These are phyloP conservation scores for Mimas tiliae DNA, from an alignment of 2,888 invertebrate species.

Conservation along the genomic window DNA sequence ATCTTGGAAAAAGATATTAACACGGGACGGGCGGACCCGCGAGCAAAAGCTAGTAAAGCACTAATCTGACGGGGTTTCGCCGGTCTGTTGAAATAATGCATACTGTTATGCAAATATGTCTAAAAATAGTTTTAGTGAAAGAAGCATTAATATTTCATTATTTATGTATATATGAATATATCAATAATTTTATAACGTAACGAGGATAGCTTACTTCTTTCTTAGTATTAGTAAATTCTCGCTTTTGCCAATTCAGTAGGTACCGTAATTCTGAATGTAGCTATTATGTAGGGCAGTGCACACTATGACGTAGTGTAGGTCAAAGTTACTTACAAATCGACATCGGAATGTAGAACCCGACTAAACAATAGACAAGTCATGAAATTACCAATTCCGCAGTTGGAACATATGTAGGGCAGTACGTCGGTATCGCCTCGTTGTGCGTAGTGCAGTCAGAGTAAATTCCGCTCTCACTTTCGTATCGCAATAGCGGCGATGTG, in stretches of 20 bases:
- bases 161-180: not conserved
- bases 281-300: too few species aligned
- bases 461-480: conserved; percentile 83
- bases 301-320: conserved; percentile 1
- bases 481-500: conserved; percentile 75
- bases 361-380: conserved; percentile 23
- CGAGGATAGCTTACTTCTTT: not conserved
- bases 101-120: not conserved
- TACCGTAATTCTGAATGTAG: too few species aligned
- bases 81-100: not conserved
- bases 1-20: too few species aligned
- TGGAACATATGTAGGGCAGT: conserved; percentile 65
- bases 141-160: not conserved
- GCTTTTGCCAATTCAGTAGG: not conserved
- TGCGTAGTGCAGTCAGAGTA: conserved; percentile 76
- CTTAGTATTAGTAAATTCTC: too few species aligned
- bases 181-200: not conserved
- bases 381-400: conserved; percentile 49
- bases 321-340: conserved; percentile 4
- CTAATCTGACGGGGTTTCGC: too few species aligned
- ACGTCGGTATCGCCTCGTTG: conserved; percentile 44
- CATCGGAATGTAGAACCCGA: not conserved
- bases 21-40: not conserved
- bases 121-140: not conserved
- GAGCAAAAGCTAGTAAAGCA: too few species aligned